phyloP scores from a whole-genome alignment of 2,113 vertebrate genomes.

The Acrocephalus kingi region DNA sequence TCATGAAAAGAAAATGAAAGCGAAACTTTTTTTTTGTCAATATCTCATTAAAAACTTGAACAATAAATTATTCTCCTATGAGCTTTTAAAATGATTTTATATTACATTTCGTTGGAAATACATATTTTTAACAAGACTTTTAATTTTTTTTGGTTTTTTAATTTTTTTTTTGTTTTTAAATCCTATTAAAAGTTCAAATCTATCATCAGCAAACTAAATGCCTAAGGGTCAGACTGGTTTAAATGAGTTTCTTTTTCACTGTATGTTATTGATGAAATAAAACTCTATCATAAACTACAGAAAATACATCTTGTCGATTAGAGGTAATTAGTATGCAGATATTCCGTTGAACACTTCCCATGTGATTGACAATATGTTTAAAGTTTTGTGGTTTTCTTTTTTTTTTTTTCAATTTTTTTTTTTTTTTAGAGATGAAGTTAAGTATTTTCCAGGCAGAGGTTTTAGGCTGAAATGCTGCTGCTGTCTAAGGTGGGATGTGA shows the following conservation, averaged over 20 bases:
- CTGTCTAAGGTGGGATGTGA: constrained; percentile 64
- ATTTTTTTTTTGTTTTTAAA: neutral
- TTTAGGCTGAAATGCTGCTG: constrained; percentile 59
- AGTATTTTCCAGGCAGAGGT: constrained; percentile 67
- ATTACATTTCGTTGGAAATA: constrained; percentile 74
- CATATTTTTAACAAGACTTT: constrained; percentile 59
- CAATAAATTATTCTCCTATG: constrained; percentile 71
- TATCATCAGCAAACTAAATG: constrained; percentile 70
- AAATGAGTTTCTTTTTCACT: constrained; percentile 60
- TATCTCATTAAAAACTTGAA: constrained; percentile 69
- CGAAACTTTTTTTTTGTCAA: constrained; percentile 62
- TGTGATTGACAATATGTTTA: constrained; percentile 65
- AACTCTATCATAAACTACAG: constrained; percentile 74
- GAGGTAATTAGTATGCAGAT: constrained; percentile 80
- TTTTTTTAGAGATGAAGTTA: constrained; percentile 56
- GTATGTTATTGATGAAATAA: constrained; percentile 73
- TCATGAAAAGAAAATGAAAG: constrained; percentile 81
- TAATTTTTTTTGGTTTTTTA: no score
- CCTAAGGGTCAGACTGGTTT: constrained; percentile 74
- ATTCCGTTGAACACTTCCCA: constrained; percentile 69
- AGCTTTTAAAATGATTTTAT: constrained; percentile 74
- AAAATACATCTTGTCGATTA: constrained; percentile 75
- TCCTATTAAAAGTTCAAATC: constrained; percentile 72
- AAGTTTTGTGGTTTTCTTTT: neutral
- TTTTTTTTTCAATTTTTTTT: neutral